Percentiles rank a stretch among this genome's conserved stretches.
These are phyloP conservation scores for Lichenostomus cassidix DNA, from an alignment of 2,113 vertebrate genomes.

Conservation along the genomic window DNA sequence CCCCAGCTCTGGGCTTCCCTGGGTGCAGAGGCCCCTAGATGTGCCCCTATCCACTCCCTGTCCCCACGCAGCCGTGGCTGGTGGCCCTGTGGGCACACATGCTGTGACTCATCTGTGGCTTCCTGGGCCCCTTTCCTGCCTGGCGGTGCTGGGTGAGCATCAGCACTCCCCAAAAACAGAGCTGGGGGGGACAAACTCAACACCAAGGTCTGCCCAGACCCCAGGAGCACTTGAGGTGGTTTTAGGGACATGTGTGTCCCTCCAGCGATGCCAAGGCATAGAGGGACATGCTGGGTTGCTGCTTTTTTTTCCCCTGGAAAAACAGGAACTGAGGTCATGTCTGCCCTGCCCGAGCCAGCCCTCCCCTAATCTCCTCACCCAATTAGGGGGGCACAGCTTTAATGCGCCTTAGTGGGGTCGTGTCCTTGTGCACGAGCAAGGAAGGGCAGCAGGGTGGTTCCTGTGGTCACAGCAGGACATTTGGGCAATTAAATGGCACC, in stretches of 20 bases:
- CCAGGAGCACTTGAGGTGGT: background rate
- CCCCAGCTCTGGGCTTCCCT: background rate
- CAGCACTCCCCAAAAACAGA: fast-evolving
- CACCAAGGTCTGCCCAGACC: background rate
- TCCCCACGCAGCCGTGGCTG: fast-evolving
- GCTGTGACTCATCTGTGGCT: background rate
- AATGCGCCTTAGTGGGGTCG: background rate
- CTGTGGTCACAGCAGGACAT: fast-evolving
- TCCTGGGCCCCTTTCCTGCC: conserved; percentile 46
- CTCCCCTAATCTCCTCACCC: conserved; percentile 2
- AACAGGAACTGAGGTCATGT: conserved; percentile 68
- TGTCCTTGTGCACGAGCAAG: fast-evolving
- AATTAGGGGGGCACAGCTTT: background rate
- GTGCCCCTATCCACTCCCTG: fast-evolving
- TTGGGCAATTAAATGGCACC: background rate
- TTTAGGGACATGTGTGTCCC: fast-evolving
- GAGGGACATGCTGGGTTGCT: background rate
- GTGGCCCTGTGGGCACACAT: background rate
- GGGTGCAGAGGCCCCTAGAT: background rate
- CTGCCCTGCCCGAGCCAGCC: background rate
- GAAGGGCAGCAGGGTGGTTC: background rate
- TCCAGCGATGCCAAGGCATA: background rate
- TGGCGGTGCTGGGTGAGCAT: fast-evolving
- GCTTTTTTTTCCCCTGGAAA: background rate
- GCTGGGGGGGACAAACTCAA: background rate